Base-by-base conservation (phyloP, 2,797 vertebrate species). In the Tapirus indicus region DNA sequence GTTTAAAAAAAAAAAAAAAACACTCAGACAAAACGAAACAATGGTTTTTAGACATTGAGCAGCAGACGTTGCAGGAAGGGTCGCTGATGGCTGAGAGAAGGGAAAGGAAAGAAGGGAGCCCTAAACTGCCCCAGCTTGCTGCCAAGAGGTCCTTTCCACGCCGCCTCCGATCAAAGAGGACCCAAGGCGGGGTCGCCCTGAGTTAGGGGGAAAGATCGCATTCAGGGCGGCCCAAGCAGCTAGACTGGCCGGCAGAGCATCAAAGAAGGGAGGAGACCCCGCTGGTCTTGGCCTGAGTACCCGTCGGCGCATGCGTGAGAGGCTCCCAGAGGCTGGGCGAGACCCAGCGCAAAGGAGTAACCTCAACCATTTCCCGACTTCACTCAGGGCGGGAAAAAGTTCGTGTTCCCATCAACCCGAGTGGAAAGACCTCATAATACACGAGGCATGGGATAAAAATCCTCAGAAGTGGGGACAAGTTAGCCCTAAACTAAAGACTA, bases 261-360 rank as follows among this genome's bases (percentile, higher is more conserved):
- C 58, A 52, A 29, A 35, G 7, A 44, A 75, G 25, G 88, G 66
- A 82, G 38, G 21, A 27, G 12, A 71, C 23, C 5, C 27, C 8
- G 80, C 86, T 41, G 3, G 25, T 4, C 27, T 66, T 44, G 27
- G 29, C 44, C 83, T 38, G 27, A 66, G 71, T 6, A 25, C n/a
- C n/a, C 0, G 29, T 47, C 64, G 5, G 18, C 1, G 1, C 32
- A 13, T 1, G 1, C 7, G 0, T 18, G n/a, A 68, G 41, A 10
- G 35, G 27, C 47, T 56, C 6, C 11, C 54, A 27, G 2, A 2
- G 1, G 25, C 21, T 88, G 13, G 68, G n/a, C 21, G 44, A 32
- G 56, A 58, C 72, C n/a, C 60, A 8, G 29, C 1, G 0, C 0
- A 77, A 71, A 66, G 27, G 12, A 52, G 6, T 7, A 27, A 68